These are phyloP conservation scores for Pilophorus perplexus DNA, from an alignment of 2,888 invertebrate species.

Conservation along the genomic window DNA sequence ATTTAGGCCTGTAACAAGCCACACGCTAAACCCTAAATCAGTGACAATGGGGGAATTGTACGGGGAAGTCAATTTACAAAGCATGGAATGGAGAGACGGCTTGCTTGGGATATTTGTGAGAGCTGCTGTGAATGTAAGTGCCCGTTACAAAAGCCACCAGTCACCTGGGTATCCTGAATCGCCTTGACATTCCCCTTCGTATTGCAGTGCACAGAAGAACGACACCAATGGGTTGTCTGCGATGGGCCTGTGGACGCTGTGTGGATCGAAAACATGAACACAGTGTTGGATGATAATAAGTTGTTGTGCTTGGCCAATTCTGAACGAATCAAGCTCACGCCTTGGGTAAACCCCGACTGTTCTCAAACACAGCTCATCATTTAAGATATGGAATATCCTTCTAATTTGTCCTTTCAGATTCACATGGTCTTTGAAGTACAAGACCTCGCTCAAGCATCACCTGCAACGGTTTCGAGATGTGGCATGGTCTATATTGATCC, in stretches of 20 bases:
- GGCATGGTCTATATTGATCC: constrained; percentile 87
- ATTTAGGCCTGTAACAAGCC: constrained; percentile 71
- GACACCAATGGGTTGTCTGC: constrained; percentile 89
- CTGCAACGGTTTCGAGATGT: constrained; percentile 77
- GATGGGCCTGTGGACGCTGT: constrained; percentile 91
- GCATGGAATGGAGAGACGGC: constrained; percentile 89
- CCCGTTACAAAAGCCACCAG: background rate
- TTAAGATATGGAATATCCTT: background rate
- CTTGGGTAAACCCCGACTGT: constrained; percentile 64
- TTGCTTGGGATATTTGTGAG: constrained; percentile 70
- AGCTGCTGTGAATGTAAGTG: constrained; percentile 58
- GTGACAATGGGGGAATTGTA: constrained; percentile 84
- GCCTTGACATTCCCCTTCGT: too few relatives aligned
- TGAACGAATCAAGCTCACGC: constrained; percentile 83
- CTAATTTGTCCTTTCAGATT: constrained; percentile 53
- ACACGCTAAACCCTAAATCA: constrained; percentile 84
- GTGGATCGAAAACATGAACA: constrained; percentile 94
- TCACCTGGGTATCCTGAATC: background rate
- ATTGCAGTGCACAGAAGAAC: constrained; percentile 57
- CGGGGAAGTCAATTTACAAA: constrained; percentile 78
- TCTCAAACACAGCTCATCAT: background rate
- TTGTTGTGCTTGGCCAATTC: constrained; percentile 90
- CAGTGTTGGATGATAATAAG: constrained; percentile 89
- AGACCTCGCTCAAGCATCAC: constrained; percentile 84
- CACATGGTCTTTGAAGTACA: constrained; percentile 86